Evolutionary conservation across 2,888 invertebrate genomes (phyloP).

Genomic region (Aelia acuminata): DNA sequence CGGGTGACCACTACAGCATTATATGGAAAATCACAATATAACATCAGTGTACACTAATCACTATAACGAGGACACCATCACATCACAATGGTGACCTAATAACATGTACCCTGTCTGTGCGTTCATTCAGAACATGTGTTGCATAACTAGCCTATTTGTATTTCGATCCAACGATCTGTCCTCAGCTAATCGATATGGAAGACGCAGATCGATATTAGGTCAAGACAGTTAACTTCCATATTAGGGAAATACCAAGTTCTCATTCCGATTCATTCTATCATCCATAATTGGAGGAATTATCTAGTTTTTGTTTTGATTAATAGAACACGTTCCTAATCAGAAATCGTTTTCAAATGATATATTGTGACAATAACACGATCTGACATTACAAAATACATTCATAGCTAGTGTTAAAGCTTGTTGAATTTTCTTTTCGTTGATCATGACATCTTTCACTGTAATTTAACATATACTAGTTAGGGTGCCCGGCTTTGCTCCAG

Average conservation of each 20-base stretch:
- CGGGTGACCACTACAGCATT: too few species aligned
- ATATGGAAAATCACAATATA: neutral
- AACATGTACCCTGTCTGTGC: neutral
- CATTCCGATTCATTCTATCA: neutral
- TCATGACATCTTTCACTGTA: too few species aligned
- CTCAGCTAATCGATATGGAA: neutral
- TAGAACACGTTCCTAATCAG: neutral
- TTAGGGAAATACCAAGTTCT: neutral
- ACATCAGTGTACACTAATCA: neutral
- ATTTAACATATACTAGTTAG: too few species aligned
- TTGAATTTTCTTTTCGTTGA: too few species aligned
- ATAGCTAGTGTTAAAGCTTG: too few species aligned
- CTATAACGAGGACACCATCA: neutral
- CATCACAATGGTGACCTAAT: neutral
- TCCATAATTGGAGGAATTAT: neutral
- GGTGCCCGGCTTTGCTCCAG: too few species aligned
- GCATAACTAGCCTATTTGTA: neutral
- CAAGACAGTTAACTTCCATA: neutral
- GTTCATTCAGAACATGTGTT: neutral
- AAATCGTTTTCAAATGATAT: neutral
- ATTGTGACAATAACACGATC: too few species aligned
- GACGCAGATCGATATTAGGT: neutral
- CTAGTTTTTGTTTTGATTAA: neutral
- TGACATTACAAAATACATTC: too few species aligned
- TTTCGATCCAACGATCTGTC: neutral